These are phyloP conservation scores for Ispidina picta DNA, from an alignment of 2,797 vertebrate genomes.

Conservation along the genomic window DNA sequence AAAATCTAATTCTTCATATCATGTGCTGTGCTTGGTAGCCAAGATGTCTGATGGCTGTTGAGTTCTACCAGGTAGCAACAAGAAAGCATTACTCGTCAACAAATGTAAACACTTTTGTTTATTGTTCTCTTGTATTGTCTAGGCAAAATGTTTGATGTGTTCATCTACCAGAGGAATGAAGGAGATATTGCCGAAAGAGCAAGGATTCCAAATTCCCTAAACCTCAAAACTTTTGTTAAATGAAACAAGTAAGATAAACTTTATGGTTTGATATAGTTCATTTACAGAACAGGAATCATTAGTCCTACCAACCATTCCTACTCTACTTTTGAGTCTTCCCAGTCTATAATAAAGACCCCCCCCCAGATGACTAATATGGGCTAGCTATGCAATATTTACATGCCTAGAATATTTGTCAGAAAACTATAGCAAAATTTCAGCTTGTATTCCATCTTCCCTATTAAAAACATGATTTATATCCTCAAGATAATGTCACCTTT, in stretches of 20 bases:
- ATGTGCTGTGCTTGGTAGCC: background rate
- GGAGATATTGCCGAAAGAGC: background rate
- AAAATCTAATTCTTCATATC: background rate
- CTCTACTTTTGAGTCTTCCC: background rate
- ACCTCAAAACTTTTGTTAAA: background rate
- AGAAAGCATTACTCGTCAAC: background rate
- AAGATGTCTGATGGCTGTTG: background rate
- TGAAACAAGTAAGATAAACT: background rate
- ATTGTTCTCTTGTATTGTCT: background rate
- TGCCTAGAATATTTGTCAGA: background rate
- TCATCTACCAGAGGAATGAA: background rate
- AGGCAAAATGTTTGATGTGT: background rate
- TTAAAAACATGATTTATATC: slow-evolving; percentile 30
- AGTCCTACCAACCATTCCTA: background rate
- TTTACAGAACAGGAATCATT: background rate
- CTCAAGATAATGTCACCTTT: background rate
- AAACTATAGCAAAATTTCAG: slow-evolving; percentile 7
- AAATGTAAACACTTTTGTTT: background rate
- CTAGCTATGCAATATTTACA: slow-evolving; percentile 9
- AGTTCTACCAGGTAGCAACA: background rate
- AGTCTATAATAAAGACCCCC: background rate
- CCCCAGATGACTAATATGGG: background rate
- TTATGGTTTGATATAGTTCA: background rate
- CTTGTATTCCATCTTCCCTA: background rate
- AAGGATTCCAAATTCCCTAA: background rate